These are phyloP conservation scores for Coremacera marginata DNA, from an alignment of 2,888 invertebrate species.

Conservation along the genomic window DNA sequence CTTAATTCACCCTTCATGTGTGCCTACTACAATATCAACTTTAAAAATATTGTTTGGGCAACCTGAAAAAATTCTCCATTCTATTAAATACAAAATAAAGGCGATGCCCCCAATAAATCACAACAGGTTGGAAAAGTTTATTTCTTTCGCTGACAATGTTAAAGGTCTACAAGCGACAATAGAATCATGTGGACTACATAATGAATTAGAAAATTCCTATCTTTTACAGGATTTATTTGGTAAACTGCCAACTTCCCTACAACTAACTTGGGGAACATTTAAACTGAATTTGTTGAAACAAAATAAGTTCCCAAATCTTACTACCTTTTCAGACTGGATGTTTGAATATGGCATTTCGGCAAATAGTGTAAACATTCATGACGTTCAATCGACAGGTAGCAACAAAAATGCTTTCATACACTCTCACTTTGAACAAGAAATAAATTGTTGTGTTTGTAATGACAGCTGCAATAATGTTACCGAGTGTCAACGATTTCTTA, in stretches of 20 bases:
- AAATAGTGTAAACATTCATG: constrained; percentile 28
- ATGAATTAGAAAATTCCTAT: constrained; percentile 43
- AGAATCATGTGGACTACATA: constrained; percentile 40
- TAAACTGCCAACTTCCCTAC: constrained; percentile 40
- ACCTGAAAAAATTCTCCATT: constrained; percentile 41
- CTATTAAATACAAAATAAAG: constrained; percentile 43
- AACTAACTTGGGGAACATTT: constrained; percentile 13
- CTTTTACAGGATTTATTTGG: constrained; percentile 41
- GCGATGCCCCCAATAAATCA: constrained; percentile 36
- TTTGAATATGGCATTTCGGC: constrained; percentile 37
- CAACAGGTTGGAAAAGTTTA: constrained; percentile 43
- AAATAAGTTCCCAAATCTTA: constrained; percentile 35
- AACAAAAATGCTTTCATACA: constrained; percentile 2
- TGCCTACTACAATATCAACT: constrained; percentile 37
- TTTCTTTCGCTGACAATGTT: constrained; percentile 38
- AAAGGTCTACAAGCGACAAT: constrained; percentile 36
- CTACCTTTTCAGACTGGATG: constrained; percentile 38
- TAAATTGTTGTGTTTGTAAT: constrained; percentile 39
- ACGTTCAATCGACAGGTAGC: constrained; percentile 2
- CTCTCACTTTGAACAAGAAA: constrained; percentile 19
- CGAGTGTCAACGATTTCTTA: constrained; percentile 31
- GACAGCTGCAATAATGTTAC: constrained; percentile 23
- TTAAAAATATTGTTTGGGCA: constrained; percentile 42
- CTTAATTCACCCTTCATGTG: constrained; percentile 36
- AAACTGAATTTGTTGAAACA: constrained; percentile 35